Evolutionary conservation across 2,113 vertebrate species (phyloP), one percentile per base, ranked within the genome.

Genomic region (Bufo gargarizans): DNA sequence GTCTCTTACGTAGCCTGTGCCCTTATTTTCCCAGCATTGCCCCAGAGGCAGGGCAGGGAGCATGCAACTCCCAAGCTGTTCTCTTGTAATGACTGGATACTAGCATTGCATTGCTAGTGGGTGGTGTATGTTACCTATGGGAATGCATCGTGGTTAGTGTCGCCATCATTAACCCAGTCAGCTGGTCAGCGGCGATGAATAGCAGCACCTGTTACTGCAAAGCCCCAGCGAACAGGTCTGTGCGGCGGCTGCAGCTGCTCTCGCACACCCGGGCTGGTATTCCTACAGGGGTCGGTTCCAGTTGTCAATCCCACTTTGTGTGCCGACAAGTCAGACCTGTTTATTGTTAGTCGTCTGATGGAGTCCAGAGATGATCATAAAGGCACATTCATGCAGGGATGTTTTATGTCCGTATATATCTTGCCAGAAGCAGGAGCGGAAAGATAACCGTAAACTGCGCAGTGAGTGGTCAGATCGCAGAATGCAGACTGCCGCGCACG

Each of bases 21-120:
- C 78, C n/a, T n/a, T n/a, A n/a, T n/a, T n/a, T n/a, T n/a, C n/a
- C n/a, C n/a, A n/a, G n/a, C n/a, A n/a, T n/a, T n/a, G n/a, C n/a
- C n/a, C n/a, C 78, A n/a, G 45, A 65, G 80, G 80, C 80, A 82
- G 58, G 79, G 79, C 79, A 65, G 59, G 59, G 45, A 65, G 47
- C 5, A 4, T 22, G 80, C 12, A 13, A 82, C 59, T 49, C 59
- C 61, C 61, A 12, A 50, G 45, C 81, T 83, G 47, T 53, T 20
- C 20, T 16, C 33, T 22, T 50, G n/a, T 84, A 84, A 84, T 53
- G 59, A 83, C 22, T 53, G 49, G 10, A 33, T 83, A 17, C 4
- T 67, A 69, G 61, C 49, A 53, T 83, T 10, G 8, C 11, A 9
- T 14, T 53, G 12, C 2, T 69, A 12, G 49, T 84, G 82, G 82